Conservation (phyloP, 2,797 vertebrate species). For the Chromobotia macracanthus region DNA sequence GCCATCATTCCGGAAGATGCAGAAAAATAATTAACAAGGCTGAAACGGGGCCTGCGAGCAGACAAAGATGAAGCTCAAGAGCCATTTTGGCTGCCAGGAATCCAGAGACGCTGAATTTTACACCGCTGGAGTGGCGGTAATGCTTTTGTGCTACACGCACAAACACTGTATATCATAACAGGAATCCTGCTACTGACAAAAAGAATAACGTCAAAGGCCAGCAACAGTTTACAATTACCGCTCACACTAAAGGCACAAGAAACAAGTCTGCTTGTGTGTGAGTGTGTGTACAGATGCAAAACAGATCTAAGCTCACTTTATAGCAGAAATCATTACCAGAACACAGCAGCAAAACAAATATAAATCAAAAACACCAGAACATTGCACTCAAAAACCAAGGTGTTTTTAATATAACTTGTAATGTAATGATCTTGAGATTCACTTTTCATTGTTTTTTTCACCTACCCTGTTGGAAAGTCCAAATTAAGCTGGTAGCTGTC, state of each 20-base stretch:
- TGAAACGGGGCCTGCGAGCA: conserved; percentile 50
- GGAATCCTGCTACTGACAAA: conserved; percentile 30
- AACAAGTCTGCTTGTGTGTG: conserved; percentile 14
- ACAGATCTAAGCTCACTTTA: conserved; percentile 29
- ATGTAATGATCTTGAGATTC: neutral
- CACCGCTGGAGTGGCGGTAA: conserved; percentile 29
- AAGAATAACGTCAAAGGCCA: conserved; percentile 30
- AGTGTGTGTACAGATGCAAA: conserved; percentile 16
- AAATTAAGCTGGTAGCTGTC: neutral
- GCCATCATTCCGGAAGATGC: conserved; percentile 61
- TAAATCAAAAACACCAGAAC: conserved; percentile 35
- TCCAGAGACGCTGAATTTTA: conserved; percentile 28
- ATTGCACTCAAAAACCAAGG: conserved; percentile 20
- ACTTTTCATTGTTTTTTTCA: neutral
- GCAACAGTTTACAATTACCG: conserved; percentile 44
- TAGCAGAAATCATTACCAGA: conserved; percentile 3
- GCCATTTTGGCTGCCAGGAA: conserved; percentile 39
- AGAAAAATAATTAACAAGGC: conserved; percentile 58
- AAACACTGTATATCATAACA: conserved; percentile 35
- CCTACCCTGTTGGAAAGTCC: neutral
- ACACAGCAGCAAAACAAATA: conserved; percentile 22
- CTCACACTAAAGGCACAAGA: conserved; percentile 21
- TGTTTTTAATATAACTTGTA: neutral
- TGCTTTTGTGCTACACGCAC: neutral
- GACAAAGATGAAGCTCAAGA: conserved; percentile 59